Evolutionary conservation across 2,113 vertebrate species (phyloP).

Genomic region (Sigmodon hispidus): DNA sequence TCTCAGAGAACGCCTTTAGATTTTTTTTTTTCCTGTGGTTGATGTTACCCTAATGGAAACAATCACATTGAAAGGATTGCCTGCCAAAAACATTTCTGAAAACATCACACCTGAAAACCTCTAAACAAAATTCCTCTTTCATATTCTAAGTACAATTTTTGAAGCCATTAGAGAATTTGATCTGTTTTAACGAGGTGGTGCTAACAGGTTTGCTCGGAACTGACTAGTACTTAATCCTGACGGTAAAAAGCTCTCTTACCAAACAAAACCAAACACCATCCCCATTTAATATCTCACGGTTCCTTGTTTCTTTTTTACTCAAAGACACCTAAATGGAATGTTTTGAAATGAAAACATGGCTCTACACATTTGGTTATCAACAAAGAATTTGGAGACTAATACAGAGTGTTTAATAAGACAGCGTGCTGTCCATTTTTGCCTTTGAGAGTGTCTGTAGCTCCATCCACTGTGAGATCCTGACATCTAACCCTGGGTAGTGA

Average conservation of each 20-base stretch:
- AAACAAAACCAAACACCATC: neutral
- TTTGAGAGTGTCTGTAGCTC: neutral
- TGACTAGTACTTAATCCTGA: slow-evolving; percentile 72
- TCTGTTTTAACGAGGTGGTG: slow-evolving; percentile 61
- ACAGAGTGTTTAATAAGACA: slow-evolving; percentile 52
- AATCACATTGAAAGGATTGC: slow-evolving; percentile 67
- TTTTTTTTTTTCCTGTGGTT: slow-evolving; percentile 73
- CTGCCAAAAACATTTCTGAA: slow-evolving; percentile 78
- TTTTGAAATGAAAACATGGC: slow-evolving; percentile 76
- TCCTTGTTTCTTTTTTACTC: slow-evolving; percentile 57
- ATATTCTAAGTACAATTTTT: slow-evolving; percentile 79
- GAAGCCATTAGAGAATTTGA: slow-evolving; percentile 74
- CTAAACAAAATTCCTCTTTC: slow-evolving; percentile 71
- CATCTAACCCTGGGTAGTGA: slow-evolving; percentile 33
- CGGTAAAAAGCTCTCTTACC: slow-evolving; percentile 68
- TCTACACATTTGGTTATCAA: slow-evolving; percentile 65
- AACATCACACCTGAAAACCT: slow-evolving; percentile 76
- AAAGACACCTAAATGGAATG: slow-evolving; percentile 51
- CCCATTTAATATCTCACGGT: slow-evolving; percentile 60
- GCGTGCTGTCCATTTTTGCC: slow-evolving; percentile 52
- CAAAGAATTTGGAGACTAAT: slow-evolving; percentile 53
- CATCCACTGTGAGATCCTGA: slow-evolving; percentile 62
- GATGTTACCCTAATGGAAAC: slow-evolving; percentile 79
- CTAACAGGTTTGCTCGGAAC: slow-evolving; percentile 79
- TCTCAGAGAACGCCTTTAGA: slow-evolving; percentile 47